These are phyloP conservation scores for Euplagia quadripunctaria DNA, from an alignment of 2,888 invertebrate species.

Conservation along the genomic window DNA sequence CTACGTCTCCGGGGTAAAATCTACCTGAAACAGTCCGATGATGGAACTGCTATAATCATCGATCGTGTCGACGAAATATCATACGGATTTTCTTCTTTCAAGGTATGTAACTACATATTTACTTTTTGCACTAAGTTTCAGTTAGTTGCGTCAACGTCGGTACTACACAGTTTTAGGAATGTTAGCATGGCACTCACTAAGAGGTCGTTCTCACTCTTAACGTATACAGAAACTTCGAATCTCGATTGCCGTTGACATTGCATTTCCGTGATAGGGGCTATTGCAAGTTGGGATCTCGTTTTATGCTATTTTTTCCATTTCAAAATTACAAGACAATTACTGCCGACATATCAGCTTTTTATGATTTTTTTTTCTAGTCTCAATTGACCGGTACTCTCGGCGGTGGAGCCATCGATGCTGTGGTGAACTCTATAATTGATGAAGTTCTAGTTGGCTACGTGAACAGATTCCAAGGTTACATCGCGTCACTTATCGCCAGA, in stretches of 20 bases:
- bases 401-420: slow-evolving; percentile 47
- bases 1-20: slow-evolving; percentile 14
- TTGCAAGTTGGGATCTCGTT: no score
- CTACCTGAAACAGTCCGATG: slow-evolving; percentile 26
- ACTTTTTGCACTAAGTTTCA: background rate
- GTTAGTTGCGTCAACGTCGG: background rate
- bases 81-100: slow-evolving; percentile 24
- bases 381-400: slow-evolving; percentile 27
- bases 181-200: background rate
- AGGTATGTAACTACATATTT: background rate
- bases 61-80: slow-evolving; percentile 22
- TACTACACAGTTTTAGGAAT: no score
- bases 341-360: background rate
- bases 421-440: slow-evolving; percentile 43
- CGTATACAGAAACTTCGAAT: background rate
- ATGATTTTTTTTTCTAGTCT: slow-evolving; percentile 1
- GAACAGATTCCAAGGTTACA: slow-evolving; percentile 32
- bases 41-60: slow-evolving; percentile 26
- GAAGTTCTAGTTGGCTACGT: slow-evolving; percentile 44
- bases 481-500: slow-evolving; percentile 13
- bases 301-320: background rate
- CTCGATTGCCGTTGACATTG: background rate
- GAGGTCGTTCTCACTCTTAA: background rate
- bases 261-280: background rate
- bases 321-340: background rate